Percentiles rank a stretch among this genome's conserved stretches.
Evolutionary conservation across 2,797 vertebrate genomes (phyloP).

Genomic region (Oryzias dopingdopingensis): DNA sequence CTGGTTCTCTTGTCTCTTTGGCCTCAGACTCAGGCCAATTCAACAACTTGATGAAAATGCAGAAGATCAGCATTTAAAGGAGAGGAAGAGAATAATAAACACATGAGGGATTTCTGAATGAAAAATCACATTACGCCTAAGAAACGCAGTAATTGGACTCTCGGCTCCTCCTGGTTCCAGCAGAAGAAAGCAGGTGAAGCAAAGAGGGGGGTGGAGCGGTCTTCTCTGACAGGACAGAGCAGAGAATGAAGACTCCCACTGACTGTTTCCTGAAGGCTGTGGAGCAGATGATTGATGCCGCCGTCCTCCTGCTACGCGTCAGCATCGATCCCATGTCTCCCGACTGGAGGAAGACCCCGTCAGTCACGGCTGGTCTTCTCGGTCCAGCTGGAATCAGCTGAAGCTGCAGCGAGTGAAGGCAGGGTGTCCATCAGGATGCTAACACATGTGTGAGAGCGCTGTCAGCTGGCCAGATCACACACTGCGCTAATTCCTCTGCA

Average conservation of each 20-base stretch:
- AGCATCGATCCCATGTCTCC: too few species aligned
- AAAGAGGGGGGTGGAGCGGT: not conserved
- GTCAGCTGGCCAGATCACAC: conserved; percentile 38
- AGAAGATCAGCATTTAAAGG: too few species aligned
- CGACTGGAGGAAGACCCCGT: conserved; percentile 4
- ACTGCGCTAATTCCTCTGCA: conserved; percentile 43
- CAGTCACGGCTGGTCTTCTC: not conserved
- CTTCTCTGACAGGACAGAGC: not conserved
- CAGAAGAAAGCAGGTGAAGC: not conserved
- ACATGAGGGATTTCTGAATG: too few species aligned
- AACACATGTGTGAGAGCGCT: conserved; percentile 10
- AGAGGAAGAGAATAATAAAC: too few species aligned
- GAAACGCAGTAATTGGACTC: too few species aligned
- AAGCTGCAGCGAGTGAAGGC: not conserved
- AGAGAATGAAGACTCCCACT: conserved; percentile 2
- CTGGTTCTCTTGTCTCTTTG: too few species aligned
- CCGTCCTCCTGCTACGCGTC: too few species aligned
- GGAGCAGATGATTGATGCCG: not conserved
- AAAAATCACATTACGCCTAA: too few species aligned
- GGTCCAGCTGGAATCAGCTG: not conserved
- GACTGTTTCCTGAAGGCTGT: conserved; percentile 7
- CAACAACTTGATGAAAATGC: too few species aligned
- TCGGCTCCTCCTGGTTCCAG: too few species aligned
- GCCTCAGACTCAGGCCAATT: too few species aligned
- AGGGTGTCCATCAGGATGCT: not conserved